These are phyloP conservation scores for Etheostoma nigrum DNA, from an alignment of 2,797 vertebrate genomes.

Conservation along the genomic window DNA sequence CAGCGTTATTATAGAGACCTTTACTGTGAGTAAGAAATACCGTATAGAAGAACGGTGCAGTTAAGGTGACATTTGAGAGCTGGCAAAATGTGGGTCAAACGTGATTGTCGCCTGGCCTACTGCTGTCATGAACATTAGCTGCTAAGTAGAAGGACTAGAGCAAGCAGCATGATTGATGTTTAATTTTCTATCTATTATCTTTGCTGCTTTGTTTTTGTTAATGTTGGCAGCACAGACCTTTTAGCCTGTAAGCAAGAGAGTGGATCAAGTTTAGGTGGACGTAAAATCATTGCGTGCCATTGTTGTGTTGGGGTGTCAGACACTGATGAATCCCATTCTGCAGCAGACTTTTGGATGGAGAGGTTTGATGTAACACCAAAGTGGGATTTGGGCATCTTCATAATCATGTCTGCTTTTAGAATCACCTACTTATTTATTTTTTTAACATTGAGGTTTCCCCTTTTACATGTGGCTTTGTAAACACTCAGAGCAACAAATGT, in stretches of 20 bases:
- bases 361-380: slow-evolving; percentile 59
- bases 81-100: slow-evolving; percentile 83
- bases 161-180: slow-evolving; percentile 3
- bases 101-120: slow-evolving; percentile 70
- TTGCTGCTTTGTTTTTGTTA: slow-evolving; percentile 15
- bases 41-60: slow-evolving; percentile 36
- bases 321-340: slow-evolving; percentile 59
- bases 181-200: background rate
- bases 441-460: slow-evolving; percentile 12
- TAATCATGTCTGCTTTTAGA: slow-evolving; percentile 58
- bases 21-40: slow-evolving; percentile 4
- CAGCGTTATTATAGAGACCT: background rate
- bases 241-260: slow-evolving; percentile 50
- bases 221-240: slow-evolving; percentile 23
- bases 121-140: slow-evolving; percentile 68
- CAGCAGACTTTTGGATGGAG: slow-evolving; percentile 18
- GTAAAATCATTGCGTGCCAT: slow-evolving; percentile 23
- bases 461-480: background rate
- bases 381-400: slow-evolving; percentile 57
- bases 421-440: slow-evolving; percentile 36
- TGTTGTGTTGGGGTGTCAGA: slow-evolving; percentile 48
- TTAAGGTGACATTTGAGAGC: slow-evolving; percentile 75
- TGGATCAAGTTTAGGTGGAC: slow-evolving; percentile 46
- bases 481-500: background rate
- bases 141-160: slow-evolving; percentile 38